phyloP scores from a whole-genome alignment of 2,113 vertebrate genomes.

The Hippocampus mohnikei region DNA sequence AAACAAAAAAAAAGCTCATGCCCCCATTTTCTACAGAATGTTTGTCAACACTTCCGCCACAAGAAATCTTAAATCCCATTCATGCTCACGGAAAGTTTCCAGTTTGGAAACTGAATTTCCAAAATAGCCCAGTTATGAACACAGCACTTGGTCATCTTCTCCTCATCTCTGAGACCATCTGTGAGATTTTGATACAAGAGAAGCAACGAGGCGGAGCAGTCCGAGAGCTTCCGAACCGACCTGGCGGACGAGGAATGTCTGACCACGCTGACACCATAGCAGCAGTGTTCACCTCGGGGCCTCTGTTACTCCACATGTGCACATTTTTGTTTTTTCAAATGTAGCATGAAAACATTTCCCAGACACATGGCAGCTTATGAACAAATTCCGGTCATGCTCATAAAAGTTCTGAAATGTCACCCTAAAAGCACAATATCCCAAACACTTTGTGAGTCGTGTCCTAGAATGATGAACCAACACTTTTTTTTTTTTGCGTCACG shows the following conservation, averaged over 20 bases:
- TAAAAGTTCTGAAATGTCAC: neutral
- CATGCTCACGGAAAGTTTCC: too few relatives aligned
- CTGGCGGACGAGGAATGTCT: slow-evolving; percentile 36
- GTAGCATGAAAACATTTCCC: neutral
- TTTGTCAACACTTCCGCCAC: neutral
- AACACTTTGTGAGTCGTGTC: neutral
- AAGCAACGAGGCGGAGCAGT: slow-evolving; percentile 13
- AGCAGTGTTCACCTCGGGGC: slow-evolving; percentile 11
- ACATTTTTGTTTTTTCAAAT: neutral
- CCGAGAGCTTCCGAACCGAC: slow-evolving; percentile 16
- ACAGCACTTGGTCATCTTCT: too few relatives aligned
- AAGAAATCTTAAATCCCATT: neutral
- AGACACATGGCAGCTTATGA: neutral
- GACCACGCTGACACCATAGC: slow-evolving; percentile 38
- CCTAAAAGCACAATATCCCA: neutral
- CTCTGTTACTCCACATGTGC: slow-evolving; percentile 24
- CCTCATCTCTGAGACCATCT: too few relatives aligned
- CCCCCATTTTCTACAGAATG: neutral
- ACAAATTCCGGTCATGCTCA: too few relatives aligned
- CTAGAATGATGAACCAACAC: neutral
- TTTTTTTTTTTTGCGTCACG: neutral
- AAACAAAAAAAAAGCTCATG: neutral
- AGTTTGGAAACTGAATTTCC: neutral
- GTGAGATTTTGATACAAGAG: too few relatives aligned
- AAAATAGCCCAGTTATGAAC: neutral